phyloP scores from a whole-genome alignment of 2,113 vertebrate species.

The Circaetus cinerascens region DNA sequence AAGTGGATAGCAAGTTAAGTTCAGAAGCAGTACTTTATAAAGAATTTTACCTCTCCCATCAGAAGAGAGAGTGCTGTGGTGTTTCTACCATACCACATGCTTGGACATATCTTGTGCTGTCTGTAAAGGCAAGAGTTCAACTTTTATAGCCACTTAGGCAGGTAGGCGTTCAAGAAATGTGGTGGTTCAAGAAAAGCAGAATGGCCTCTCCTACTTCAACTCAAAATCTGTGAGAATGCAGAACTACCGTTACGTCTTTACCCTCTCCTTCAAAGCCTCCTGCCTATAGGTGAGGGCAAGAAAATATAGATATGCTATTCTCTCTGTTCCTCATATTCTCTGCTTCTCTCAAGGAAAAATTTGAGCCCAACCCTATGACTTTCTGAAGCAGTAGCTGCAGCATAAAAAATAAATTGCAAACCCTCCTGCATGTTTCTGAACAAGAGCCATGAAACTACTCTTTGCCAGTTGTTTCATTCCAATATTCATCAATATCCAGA shows the following conservation, averaged over 20 bases:
- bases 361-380: background rate
- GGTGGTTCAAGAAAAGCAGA: background rate
- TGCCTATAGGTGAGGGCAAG: background rate
- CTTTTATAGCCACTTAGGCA: background rate
- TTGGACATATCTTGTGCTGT: background rate
- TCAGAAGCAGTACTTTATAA: background rate
- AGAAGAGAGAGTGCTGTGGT: background rate
- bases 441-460: background rate
- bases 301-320: background rate
- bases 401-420: background rate
- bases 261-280: conserved; percentile 16
- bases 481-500: background rate
- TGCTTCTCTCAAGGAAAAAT: background rate
- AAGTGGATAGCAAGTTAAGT: background rate
- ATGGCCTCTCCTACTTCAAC: background rate
- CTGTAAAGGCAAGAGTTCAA: background rate
- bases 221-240: background rate
- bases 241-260: background rate
- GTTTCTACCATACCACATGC: background rate
- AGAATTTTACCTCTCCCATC: background rate
- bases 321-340: background rate
- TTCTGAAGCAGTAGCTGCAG: background rate
- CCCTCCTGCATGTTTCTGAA: background rate
- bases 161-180: background rate
- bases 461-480: background rate